phyloP scores from a whole-genome alignment of 1,140 invertebrate species.

The Sitophilus oryzae region DNA sequence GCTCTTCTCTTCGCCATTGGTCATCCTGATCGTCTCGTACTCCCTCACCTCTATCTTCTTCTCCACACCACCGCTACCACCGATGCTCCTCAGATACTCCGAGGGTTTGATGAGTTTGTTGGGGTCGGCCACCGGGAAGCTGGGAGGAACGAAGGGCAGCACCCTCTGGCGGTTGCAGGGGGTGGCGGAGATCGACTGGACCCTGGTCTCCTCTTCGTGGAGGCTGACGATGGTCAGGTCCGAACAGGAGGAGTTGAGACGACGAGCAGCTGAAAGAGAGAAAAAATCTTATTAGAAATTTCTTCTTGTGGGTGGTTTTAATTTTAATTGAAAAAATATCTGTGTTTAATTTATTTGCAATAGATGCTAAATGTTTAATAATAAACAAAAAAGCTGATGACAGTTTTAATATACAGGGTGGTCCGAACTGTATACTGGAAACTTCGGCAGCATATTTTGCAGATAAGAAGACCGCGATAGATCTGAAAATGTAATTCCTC shows the following conservation, averaged over 20 bases:
- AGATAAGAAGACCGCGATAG: too few species aligned
- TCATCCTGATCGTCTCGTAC: not conserved
- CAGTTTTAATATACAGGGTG: too few species aligned
- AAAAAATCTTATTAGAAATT: not conserved
- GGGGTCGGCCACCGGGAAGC: slow-evolving; percentile 67
- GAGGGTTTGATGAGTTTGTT: slow-evolving; percentile 85
- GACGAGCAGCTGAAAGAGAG: slow-evolving; percentile 33
- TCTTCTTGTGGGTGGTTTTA: not conserved
- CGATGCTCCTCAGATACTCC: slow-evolving; percentile 80
- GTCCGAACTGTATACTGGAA: too few species aligned
- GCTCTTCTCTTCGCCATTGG: slow-evolving; percentile 1
- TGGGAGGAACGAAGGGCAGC: slow-evolving; percentile 81
- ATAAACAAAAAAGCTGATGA: too few species aligned
- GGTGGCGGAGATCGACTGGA: slow-evolving; percentile 46
- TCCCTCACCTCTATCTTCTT: not conserved
- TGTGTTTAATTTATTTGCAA: too few species aligned
- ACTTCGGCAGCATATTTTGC: too few species aligned
- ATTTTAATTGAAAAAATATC: too few species aligned
- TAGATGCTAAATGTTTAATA: too few species aligned
- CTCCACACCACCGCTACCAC: slow-evolving; percentile 47
- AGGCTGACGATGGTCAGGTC: slow-evolving; percentile 43
- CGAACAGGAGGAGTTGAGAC: slow-evolving; percentile 42
- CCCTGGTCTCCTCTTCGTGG: slow-evolving; percentile 37
- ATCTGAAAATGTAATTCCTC: too few species aligned
- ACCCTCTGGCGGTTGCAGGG: slow-evolving; percentile 75